Conservation (phyloP, 2,797 vertebrate species). For the Alouatta caraya region DNA sequence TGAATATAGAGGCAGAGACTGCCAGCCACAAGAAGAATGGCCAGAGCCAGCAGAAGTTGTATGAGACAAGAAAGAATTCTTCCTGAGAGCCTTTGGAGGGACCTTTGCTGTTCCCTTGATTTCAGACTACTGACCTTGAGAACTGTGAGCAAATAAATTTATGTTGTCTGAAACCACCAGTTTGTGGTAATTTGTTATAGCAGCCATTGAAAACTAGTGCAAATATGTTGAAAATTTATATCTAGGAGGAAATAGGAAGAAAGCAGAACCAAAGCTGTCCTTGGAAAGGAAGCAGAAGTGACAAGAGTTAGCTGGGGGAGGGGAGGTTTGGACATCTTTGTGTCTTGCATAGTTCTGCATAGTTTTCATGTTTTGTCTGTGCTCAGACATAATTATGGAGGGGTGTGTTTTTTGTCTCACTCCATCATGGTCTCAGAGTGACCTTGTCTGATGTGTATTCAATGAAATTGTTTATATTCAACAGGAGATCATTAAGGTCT, state of each 20-base stretch:
- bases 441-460: background rate
- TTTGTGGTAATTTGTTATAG: background rate
- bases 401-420: background rate
- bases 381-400: background rate
- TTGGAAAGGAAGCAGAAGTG: background rate
- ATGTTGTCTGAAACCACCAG: background rate
- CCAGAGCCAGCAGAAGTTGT: background rate
- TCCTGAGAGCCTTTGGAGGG: background rate
- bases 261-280: background rate
- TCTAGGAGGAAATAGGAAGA: background rate
- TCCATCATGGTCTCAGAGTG: background rate
- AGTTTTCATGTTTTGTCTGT: background rate
- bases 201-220: background rate
- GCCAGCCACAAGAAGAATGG: background rate
- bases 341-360: background rate
- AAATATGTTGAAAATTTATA: background rate
- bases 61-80: background rate
- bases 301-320: background rate
- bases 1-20: background rate
- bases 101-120: background rate
- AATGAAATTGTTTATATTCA: background rate
- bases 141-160: background rate
- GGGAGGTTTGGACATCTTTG: background rate
- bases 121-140: background rate
- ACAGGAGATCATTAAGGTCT: background rate